Evolutionary conservation across 1,140 invertebrate genomes (phyloP), one percentile per base, ranked within the genome.

Genomic region (Tribolium madens): DNA sequence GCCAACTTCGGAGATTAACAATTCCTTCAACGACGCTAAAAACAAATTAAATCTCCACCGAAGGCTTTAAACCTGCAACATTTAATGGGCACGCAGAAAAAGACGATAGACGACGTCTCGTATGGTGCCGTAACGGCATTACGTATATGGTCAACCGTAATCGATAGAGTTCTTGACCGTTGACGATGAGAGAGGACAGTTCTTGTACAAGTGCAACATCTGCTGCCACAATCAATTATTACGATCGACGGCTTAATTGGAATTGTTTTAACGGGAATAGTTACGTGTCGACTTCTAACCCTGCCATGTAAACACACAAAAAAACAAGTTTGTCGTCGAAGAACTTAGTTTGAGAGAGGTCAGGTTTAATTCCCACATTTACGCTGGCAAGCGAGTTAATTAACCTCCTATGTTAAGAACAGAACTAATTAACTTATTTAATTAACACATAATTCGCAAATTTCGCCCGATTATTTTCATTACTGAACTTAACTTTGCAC

Each of bases 321-420:
- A 21, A n/a, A 57, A 21, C 13, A 57, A 57, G 7, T 14, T 26
- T 21, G 52, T 10, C 52, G 18, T 53, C 6, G 2, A 46, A 46
- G 42, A 46, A 46, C 1, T 21, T 21, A 21, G 12, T 50, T 14
- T 50, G 15, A 7, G 52, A 57, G 52, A 57, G 52, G 52, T 57
- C 52, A 57, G 26, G 57, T 33, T 64, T 33, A 64, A 33, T 64
- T 64, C 57, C 26, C 57, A 64, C 57, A 64, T 33, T 33, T 64
- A 33, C 9, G 53, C 3, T 31, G 26, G 21, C 53, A 12, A 10
- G 26, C 9, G 57, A 31, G n/a, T 64, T 33, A 64, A 64, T 64
- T 64, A 33, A 17, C 17, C n/a, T 26, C 18, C 17, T 17, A 57
- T 57, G 15, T 12, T 57, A 15, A 15, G 15, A 52, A 52, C 50